Base-by-base conservation (phyloP, 2,888 invertebrate species). In the Cylloceria caligata region DNA sequence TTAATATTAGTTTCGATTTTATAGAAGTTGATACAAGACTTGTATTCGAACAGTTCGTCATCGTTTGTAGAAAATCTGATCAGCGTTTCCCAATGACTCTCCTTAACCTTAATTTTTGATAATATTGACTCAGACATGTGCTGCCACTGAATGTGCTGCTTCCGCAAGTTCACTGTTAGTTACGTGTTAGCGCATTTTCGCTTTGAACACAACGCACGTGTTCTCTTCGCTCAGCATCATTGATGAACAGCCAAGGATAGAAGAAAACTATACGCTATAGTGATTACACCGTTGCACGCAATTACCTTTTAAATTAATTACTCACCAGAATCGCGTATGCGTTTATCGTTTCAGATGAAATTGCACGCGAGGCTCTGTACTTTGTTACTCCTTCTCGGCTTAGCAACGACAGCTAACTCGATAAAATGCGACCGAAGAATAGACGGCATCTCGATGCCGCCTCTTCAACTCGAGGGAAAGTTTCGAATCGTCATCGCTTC, bases 371-470 rank as follows among this genome's bases (percentile, higher is more conserved):
- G 55, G 55, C 52, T 24, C 16, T 62, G 52, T 34, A 55, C 60
- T 79, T 60, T 80, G 1, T 30, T 79, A 4, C 24, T 81, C 24
- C 57, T 85, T 42, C 34, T 86, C 42, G 71, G 52, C 5, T 4
- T 75, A 27, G 52, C 45, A 52, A 49, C 77, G 21, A 55, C 45
- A 6, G 69, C 39, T 49, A 45, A 42, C 39, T 72, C 82, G 30
- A 19, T 72, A 45, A 91, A 89, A 85, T 91, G 91, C 83, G 87
- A 85, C 85, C 88, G 90, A 45, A 84, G 83, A 67, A 86, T 91
- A 62, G 87, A 88, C 34, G 88, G 88, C 13, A 84, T 86, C 5
- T 87, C 87, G 2, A 86, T 79, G 78, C 85, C 88, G 4, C 86
- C 88, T 34, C 86, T 88, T 27, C 84, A 80, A 5, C 85, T 91